Evolutionary conservation across 2,797 vertebrate species (phyloP).

Genomic region (Petrocephalus schoutedeni): DNA sequence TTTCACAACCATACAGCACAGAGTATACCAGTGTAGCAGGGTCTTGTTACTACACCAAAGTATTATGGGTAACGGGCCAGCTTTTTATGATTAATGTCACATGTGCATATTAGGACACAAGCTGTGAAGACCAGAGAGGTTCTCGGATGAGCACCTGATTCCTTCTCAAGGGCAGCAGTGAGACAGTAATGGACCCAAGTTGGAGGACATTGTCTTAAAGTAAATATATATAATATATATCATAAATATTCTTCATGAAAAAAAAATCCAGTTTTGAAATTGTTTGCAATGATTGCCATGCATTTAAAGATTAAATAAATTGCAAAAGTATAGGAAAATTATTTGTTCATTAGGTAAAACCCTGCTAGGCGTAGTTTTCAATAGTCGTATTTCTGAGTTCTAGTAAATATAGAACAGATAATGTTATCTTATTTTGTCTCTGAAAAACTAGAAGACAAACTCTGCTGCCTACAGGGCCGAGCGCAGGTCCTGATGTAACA

Average conservation of each 20-base stretch:
- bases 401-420: constrained; percentile 35
- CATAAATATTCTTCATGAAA: constrained; percentile 35
- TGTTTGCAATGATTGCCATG: constrained; percentile 56
- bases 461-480: constrained; percentile 12
- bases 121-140: constrained; percentile 33
- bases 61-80: not conserved
- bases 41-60: not conserved
- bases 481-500: constrained; percentile 28
- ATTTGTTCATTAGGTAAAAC: constrained; percentile 29
- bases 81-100: not conserved
- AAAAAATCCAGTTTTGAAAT: constrained; percentile 49
- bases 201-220: constrained; percentile 22
- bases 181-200: constrained; percentile 32
- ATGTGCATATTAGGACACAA: constrained; percentile 18
- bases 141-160: constrained; percentile 50
- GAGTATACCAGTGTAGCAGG: not conserved
- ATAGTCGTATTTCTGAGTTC: constrained; percentile 30
- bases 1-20: constrained; percentile 11
- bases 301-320: constrained; percentile 59
- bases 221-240: constrained; percentile 21
- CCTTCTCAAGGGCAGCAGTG: constrained; percentile 17
- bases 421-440: constrained; percentile 33
- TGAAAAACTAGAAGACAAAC: constrained; percentile 26
- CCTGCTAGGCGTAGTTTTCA: constrained; percentile 38
- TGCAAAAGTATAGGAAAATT: constrained; percentile 39